phyloP scores from a whole-genome alignment of 1,140 invertebrate species.

The Euura lappo region DNA sequence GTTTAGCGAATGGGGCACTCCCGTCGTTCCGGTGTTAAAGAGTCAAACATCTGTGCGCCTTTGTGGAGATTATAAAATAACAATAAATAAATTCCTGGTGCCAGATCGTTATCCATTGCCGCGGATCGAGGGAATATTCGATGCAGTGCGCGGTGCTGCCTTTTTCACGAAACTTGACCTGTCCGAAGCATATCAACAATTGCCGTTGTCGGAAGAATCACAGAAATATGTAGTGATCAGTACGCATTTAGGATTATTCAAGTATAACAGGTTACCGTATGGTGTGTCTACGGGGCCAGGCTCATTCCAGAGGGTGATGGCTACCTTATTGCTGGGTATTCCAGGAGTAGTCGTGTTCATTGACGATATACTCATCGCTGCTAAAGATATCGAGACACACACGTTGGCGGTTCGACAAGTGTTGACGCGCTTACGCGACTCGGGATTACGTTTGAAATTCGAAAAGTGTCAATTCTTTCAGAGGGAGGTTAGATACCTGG shows the following conservation, averaged over 20 bases:
- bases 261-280: constrained; percentile 45
- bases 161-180: constrained; percentile 31
- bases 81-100: constrained; percentile 41
- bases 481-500: constrained; percentile 37
- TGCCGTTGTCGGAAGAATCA: too few species aligned
- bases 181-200: constrained; percentile 40
- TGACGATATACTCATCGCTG: constrained; percentile 33
- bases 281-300: constrained; percentile 23
- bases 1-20: constrained; percentile 57
- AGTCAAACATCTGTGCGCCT: constrained; percentile 53
- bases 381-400: constrained; percentile 7
- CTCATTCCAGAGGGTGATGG: constrained; percentile 25
- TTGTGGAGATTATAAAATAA: constrained; percentile 60
- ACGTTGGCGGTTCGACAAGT: constrained; percentile 2
- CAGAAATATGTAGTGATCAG: too few species aligned
- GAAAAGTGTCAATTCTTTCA: constrained; percentile 40
- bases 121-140: constrained; percentile 32
- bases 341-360: constrained; percentile 24
- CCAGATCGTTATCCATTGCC: constrained; percentile 31
- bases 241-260: constrained; percentile 32
- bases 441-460: constrained; percentile 8
- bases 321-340: constrained; percentile 22
- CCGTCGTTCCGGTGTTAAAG: constrained; percentile 60
- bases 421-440: not conserved
- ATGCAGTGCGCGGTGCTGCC: constrained; percentile 22